A percentile compares a stretch with the other conserved stretches of the same genome.
Conservation (phyloP, 2,888 invertebrate species). For the Apamea epomidion region DNA sequence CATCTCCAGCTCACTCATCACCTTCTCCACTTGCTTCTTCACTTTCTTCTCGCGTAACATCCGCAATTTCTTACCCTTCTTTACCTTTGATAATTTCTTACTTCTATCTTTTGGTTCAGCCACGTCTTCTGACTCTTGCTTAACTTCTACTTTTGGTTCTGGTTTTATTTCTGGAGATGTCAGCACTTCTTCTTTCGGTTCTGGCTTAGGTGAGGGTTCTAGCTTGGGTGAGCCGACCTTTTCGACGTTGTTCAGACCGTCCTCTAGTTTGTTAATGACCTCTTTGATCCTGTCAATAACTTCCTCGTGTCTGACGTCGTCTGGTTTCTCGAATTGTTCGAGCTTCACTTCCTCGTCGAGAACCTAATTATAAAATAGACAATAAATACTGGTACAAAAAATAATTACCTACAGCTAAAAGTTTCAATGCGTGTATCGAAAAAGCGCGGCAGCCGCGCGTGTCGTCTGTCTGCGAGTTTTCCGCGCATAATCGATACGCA, state of each 20-base stretch:
- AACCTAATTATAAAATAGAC: conserved; percentile 69
- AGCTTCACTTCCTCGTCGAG: conserved; percentile 80
- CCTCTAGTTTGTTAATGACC: conserved; percentile 84
- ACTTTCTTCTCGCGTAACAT: conserved; percentile 74
- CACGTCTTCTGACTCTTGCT: conserved; percentile 11
- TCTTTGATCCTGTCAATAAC: conserved; percentile 86
- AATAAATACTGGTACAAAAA: not conserved
- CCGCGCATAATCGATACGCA: conserved; percentile 9
- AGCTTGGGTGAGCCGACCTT: conserved; percentile 68
- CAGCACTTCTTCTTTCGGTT: conserved; percentile 65
- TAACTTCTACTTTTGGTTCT: conserved; percentile 15
- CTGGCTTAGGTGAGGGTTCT: conserved; percentile 68
- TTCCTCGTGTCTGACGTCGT: conserved; percentile 78
- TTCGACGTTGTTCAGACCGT: conserved; percentile 75
- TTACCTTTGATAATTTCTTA: conserved; percentile 77
- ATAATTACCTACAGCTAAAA: not conserved
- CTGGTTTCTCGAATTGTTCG: conserved; percentile 82
- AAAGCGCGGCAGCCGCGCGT: not conserved
- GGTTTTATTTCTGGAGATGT: conserved; percentile 15
- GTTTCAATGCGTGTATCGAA: not conserved
- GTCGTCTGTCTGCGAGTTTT: not conserved
- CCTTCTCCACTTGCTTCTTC: conserved; percentile 82
- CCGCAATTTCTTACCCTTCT: conserved; percentile 70
- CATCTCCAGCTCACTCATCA: conserved; percentile 80
- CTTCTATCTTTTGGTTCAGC: conserved; percentile 56